Percentiles rank a stretch among this genome's conserved stretches.
These are phyloP conservation scores for Leucophora obtusa DNA, from an alignment of 2,888 invertebrate genomes.

Conservation along the genomic window DNA sequence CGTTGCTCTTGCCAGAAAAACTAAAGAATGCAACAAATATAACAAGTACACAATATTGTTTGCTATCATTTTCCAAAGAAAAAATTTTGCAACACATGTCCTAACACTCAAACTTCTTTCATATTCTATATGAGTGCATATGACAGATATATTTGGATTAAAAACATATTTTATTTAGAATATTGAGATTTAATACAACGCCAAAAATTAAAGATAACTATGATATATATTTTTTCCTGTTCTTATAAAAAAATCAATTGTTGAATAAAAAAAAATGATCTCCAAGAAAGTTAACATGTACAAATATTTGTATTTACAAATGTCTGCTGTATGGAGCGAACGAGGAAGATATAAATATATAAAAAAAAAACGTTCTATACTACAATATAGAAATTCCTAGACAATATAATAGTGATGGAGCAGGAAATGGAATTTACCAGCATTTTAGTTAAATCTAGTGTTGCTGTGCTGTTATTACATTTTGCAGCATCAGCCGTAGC, in stretches of 20 bases:
- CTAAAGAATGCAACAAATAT: conserved; percentile 19
- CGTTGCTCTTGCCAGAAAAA: not conserved
- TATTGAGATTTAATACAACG: conserved; percentile 22
- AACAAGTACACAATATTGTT: not conserved
- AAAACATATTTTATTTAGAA: conserved; percentile 28
- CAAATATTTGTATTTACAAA: conserved; percentile 56
- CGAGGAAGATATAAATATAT: not conserved
- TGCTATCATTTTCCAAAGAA: conserved; percentile 34
- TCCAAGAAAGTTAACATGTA: conserved; percentile 54
- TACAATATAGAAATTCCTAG: not conserved
- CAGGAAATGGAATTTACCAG: not conserved
- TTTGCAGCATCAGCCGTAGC: conserved; percentile 12
- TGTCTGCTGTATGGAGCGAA: conserved; percentile 35
- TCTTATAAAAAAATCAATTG: conserved; percentile 49
- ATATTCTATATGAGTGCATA: conserved; percentile 20
- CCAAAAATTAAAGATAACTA: conserved; percentile 4
- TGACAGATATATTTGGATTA: conserved; percentile 46
- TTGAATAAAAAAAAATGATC: conserved; percentile 24
- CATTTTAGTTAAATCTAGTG: not conserved
- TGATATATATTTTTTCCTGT: not conserved
- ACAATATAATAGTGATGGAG: not conserved
- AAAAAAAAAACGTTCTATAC: not conserved
- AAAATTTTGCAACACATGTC: conserved; percentile 39
- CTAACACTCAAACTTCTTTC: not conserved
- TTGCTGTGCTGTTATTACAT: conserved; percentile 31